These are phyloP conservation scores for Corydoras sp. DNA, from an alignment of 2,113 vertebrate species.

Conservation along the genomic window DNA sequence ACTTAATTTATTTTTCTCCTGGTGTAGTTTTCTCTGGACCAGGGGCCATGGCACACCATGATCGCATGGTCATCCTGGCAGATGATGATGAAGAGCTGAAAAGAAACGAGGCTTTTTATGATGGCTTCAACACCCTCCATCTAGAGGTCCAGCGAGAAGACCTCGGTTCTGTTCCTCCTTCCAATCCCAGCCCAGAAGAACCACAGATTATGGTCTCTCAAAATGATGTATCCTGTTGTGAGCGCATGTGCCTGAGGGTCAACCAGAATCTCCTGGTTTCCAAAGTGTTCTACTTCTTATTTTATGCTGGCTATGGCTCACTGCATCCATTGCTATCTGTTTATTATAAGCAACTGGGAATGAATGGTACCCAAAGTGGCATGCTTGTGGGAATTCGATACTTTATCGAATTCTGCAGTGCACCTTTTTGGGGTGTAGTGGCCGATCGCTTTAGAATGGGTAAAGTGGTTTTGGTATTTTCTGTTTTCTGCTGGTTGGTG, in stretches of 20 bases:
- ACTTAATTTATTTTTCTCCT: not conserved
- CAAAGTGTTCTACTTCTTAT: conserved; percentile 98
- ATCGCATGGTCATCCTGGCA: conserved; percentile 90
- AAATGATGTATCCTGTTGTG: conserved; percentile 75
- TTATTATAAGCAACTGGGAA: conserved; percentile 94
- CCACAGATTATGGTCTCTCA: conserved; percentile 40
- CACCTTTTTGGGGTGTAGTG: conserved; percentile 95
- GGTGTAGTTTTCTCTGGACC: conserved; percentile 11
- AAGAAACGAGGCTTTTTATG: conserved; percentile 80
- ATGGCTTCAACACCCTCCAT: conserved; percentile 76
- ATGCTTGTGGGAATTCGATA: conserved; percentile 92
- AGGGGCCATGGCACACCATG: conserved; percentile 80
- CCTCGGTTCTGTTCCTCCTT: not conserved
- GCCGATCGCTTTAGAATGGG: conserved; percentile 92
- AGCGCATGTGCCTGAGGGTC: conserved; percentile 80
- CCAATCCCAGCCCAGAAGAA: conserved; percentile 28
- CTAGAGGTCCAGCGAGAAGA: conserved; percentile 53
- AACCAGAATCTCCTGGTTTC: conserved; percentile 88
- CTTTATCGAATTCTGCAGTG: conserved; percentile 98
- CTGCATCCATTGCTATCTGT: conserved; percentile 88
- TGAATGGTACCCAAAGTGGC: conserved; percentile 86
- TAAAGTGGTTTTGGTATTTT: conserved; percentile 88
- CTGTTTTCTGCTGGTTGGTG: conserved; percentile 88
- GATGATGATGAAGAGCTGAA: conserved; percentile 95
- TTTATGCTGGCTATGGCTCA: conserved; percentile 93